Evolutionary conservation across 2,113 vertebrate genomes (phyloP).

Genomic region (Eretmochelys imbricata): DNA sequence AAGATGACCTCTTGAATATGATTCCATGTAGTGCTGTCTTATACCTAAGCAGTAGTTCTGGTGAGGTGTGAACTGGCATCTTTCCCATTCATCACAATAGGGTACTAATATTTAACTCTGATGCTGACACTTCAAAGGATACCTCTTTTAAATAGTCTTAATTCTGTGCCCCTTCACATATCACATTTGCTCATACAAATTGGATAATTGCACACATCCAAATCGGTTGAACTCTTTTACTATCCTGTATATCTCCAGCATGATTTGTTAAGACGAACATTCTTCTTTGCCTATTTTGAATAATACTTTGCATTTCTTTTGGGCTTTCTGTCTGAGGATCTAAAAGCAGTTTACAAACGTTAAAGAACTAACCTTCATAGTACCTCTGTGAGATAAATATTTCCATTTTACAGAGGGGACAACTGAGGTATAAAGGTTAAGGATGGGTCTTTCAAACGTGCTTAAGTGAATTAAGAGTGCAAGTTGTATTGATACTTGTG

Average conservation of each 20-base stretch:
- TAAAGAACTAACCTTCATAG: neutral
- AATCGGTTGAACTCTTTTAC: neutral
- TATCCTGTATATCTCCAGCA: fast-evolving
- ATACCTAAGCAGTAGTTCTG: neutral
- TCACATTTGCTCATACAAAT: neutral
- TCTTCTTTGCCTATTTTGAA: neutral
- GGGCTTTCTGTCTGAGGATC: fast-evolving
- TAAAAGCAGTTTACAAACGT: neutral
- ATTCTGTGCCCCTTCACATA: neutral
- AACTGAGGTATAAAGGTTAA: neutral
- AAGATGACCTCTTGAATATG: neutral
- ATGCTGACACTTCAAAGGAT: neutral
- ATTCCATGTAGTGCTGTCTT: neutral
- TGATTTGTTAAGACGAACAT: neutral
- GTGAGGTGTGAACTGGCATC: neutral
- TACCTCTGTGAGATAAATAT: neutral
- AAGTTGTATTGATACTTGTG: neutral
- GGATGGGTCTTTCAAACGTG: neutral
- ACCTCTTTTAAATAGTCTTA: neutral
- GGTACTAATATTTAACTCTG: neutral
- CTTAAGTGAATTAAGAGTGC: neutral
- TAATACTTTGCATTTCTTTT: neutral
- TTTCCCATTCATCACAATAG: neutral
- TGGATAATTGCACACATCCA: neutral
- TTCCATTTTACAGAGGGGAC: neutral